Conservation (phyloP, 2,797 vertebrate genomes). For the Channallabes apus region DNA sequence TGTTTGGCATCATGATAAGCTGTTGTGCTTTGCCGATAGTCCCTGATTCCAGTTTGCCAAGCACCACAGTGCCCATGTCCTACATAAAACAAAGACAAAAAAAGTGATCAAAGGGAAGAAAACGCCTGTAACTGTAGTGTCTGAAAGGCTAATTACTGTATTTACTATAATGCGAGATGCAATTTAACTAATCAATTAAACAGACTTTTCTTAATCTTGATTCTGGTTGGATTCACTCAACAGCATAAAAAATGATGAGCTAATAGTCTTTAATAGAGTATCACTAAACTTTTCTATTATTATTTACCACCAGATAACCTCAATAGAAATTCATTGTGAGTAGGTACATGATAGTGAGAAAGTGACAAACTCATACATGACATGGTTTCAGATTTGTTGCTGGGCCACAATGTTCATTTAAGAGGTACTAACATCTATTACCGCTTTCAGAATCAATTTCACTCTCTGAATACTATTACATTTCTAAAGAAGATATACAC, state of each 20-base stretch:
- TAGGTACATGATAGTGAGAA: not conserved
- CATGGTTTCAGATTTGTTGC: not conserved
- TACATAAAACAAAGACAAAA: slow-evolving; percentile 58
- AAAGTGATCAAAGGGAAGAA: not conserved
- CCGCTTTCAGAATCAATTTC: not conserved
- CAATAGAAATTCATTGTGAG: not conserved
- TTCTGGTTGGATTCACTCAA: not conserved
- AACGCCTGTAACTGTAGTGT: not conserved
- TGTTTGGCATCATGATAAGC: slow-evolving; percentile 99
- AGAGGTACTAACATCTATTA: not conserved
- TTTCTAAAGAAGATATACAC: not conserved
- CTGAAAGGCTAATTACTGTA: slow-evolving; percentile 6
- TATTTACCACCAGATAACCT: not conserved
- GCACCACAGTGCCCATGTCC: slow-evolving; percentile 98
- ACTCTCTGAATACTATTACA: no score
- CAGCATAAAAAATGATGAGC: not conserved
- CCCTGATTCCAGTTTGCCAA: slow-evolving; percentile 97
- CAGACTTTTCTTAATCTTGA: not conserved
- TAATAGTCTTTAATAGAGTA: no score
- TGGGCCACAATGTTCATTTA: not conserved
- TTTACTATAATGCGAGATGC: not conserved
- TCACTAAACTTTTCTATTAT: not conserved
- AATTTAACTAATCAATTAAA: no score
- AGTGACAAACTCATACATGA: not conserved
- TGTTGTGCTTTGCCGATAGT: slow-evolving; percentile 96